These are phyloP conservation scores for Eptesicus fuscus DNA, from an alignment of 2,113 vertebrate species.

Conservation along the genomic window DNA sequence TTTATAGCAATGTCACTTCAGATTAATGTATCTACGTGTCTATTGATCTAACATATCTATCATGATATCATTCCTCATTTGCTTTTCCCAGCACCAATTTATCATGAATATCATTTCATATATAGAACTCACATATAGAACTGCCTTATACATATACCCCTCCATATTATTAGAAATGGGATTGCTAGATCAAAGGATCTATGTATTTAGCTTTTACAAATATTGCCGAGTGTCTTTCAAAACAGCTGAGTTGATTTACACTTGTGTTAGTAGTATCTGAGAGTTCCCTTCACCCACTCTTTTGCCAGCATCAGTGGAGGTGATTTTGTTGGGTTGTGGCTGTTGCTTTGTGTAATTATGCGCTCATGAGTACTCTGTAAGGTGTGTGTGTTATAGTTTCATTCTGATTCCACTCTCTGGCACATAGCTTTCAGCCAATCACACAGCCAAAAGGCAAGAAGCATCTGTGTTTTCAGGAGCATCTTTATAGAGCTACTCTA, in stretches of 20 bases:
- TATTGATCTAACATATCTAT: not conserved
- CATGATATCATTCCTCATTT: not conserved
- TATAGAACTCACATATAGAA: not conserved
- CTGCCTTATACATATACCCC: not conserved
- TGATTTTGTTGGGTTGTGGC: not conserved
- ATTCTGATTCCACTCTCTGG: not conserved
- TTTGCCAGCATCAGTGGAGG: not conserved
- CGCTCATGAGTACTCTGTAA: not conserved
- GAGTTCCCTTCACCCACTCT: not conserved
- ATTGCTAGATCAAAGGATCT: not conserved
- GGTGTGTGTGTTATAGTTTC: not conserved
- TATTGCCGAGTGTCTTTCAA: not conserved
- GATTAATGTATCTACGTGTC: not conserved
- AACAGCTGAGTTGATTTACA: not conserved
- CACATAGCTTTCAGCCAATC: not conserved
- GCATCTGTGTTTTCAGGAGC: not conserved
- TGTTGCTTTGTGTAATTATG: not conserved
- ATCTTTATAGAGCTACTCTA: not conserved
- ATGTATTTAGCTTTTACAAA: not conserved
- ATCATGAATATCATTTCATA: not conserved
- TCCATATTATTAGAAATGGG: not conserved
- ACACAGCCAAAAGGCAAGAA: not conserved
- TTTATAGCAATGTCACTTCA: not conserved
- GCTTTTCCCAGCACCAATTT: not conserved
- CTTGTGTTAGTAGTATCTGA: not conserved